A percentile compares a stretch with the other conserved stretches of the same genome.
phyloP scores from a whole-genome alignment of 2,888 invertebrate species.

The Bhutanitis thaidina region DNA sequence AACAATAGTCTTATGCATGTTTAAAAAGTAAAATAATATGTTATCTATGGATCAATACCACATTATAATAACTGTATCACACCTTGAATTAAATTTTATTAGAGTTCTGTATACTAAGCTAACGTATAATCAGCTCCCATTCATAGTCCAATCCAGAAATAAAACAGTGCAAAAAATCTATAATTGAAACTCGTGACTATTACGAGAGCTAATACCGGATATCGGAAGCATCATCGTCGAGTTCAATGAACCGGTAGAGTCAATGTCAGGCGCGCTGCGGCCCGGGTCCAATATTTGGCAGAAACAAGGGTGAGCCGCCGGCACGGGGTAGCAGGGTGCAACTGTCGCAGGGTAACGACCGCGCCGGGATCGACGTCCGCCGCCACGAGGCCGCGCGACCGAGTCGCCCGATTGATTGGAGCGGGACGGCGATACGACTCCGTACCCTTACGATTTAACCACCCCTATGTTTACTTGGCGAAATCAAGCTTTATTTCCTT shows the following conservation, averaged over 20 bases:
- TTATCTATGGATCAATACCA: no score
- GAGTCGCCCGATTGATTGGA: conserved; percentile 74
- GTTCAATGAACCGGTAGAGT: conserved; percentile 68
- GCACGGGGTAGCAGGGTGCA: conserved; percentile 74
- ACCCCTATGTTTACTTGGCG: conserved; percentile 51
- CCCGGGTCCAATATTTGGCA: conserved; percentile 68
- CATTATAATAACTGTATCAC: no score
- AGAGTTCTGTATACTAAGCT: neutral
- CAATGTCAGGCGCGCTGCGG: conserved; percentile 66
- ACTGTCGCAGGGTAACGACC: conserved; percentile 73
- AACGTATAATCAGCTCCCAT: conserved; percentile 9
- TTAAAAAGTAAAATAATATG: no score
- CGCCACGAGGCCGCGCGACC: conserved; percentile 72
- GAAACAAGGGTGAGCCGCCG: conserved; percentile 66
- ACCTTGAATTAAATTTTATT: no score
- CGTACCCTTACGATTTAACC: conserved; percentile 63
- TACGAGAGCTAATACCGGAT: conserved; percentile 48
- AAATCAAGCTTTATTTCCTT: conserved; percentile 58
- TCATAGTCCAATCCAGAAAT: conserved; percentile 3
- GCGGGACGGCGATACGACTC: conserved; percentile 59
- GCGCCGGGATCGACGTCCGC: conserved; percentile 70
- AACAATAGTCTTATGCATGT: no score
- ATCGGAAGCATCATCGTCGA: conserved; percentile 53
- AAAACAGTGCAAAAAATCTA: conserved; percentile 6
- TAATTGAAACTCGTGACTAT: conserved; percentile 16